A percentile compares a stretch with the other conserved stretches of the same genome.
Conservation (phyloP, 1,140 invertebrate genomes). For the Atopsyche davidsoni region DNA sequence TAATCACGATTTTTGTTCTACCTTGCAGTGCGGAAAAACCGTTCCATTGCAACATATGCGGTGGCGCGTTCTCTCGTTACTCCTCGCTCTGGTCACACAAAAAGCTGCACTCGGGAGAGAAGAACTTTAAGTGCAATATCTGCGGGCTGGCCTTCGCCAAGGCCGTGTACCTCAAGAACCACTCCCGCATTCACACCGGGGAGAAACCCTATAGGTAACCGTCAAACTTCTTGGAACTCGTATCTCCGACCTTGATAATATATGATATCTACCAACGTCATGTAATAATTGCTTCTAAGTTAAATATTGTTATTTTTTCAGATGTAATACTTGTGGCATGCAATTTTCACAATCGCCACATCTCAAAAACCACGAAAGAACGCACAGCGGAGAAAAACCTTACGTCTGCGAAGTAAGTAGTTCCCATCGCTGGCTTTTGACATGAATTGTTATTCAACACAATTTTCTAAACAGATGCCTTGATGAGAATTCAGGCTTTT, state of each 20-base stretch:
- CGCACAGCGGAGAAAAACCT: slow-evolving; percentile 83
- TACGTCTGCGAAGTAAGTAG: slow-evolving; percentile 73
- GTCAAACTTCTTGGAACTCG: not conserved
- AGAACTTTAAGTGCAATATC: slow-evolving; percentile 86
- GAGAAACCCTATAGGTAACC: slow-evolving; percentile 75
- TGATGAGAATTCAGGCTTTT: too few relatives aligned
- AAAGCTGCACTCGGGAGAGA: slow-evolving; percentile 78
- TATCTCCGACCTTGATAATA: not conserved
- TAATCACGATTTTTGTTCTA: too few relatives aligned
- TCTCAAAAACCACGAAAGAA: slow-evolving; percentile 87
- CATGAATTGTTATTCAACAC: not conserved
- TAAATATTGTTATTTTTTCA: slow-evolving; percentile 30
- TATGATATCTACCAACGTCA: not conserved
- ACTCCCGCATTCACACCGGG: slow-evolving; percentile 75
- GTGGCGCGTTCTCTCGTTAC: slow-evolving; percentile 75
- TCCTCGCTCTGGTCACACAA: slow-evolving; percentile 82
- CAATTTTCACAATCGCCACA: slow-evolving; percentile 85
- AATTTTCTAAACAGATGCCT: not conserved
- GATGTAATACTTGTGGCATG: slow-evolving; percentile 80
- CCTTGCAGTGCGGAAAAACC: slow-evolving; percentile 62
- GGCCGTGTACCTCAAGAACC: slow-evolving; percentile 87
- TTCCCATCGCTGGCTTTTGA: not conserved
- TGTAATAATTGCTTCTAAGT: slow-evolving; percentile 4
- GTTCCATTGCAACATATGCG: slow-evolving; percentile 82
- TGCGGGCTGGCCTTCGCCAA: slow-evolving; percentile 91